Evolutionary conservation across 2,797 vertebrate species (phyloP).

Genomic region (Onychomys torridus): DNA sequence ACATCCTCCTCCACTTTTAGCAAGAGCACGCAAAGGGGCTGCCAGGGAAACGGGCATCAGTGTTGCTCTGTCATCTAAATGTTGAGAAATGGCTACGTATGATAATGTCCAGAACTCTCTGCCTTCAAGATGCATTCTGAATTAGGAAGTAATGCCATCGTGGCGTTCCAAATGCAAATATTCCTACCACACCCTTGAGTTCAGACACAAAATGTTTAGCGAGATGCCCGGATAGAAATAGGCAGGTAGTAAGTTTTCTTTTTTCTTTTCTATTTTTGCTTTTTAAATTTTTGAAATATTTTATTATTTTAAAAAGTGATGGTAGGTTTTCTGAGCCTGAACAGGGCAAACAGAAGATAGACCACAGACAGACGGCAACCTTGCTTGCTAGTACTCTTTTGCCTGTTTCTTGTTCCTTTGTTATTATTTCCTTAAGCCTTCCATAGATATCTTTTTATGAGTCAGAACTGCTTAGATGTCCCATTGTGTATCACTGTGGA

Average conservation of each 20-base stretch:
- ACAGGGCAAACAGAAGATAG: not conserved
- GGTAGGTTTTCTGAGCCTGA: not conserved
- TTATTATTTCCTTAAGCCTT: not conserved
- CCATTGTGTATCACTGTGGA: not conserved
- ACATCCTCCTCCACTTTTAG: slow-evolving; percentile 48
- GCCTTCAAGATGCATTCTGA: not conserved
- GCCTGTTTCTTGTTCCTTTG: not conserved
- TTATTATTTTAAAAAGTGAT: not conserved
- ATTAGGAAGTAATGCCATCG: not conserved
- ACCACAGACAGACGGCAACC: not conserved
- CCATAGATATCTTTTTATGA: not conserved
- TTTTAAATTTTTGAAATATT: not conserved
- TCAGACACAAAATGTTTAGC: not conserved
- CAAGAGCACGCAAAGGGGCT: not conserved
- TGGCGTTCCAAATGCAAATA: not conserved
- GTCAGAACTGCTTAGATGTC: not conserved
- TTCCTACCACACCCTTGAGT: not conserved
- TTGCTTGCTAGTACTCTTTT: not conserved
- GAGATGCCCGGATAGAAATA: not conserved
- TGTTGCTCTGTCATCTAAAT: slow-evolving; percentile 54
- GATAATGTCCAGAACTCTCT: not conserved
- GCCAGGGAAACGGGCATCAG: slow-evolving; percentile 22
- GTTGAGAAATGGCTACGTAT: not conserved
- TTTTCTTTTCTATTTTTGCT: not conserved
- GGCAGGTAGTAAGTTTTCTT: not conserved